Base-by-base conservation (phyloP, 2,888 invertebrate genomes). In the Deilephila porcellus region DNA sequence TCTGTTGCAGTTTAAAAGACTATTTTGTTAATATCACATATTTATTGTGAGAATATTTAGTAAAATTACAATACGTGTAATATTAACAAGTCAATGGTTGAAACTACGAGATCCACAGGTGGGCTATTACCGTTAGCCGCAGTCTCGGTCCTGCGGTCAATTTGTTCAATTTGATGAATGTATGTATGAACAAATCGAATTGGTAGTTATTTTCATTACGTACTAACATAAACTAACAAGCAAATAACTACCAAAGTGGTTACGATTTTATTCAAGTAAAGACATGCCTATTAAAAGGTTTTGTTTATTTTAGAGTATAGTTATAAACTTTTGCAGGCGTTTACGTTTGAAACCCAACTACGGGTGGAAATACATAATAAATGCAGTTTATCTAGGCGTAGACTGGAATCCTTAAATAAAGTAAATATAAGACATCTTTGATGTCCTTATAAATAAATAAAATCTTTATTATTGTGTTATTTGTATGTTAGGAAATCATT, bases 61-160 rank as follows among this genome's bases (percentile, higher is more conserved):
- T 37, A 11, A 64, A 20, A 3, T 64, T 64, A 62, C 62, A 32
- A 62, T 14, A 17, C 34, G n/a, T 25, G 25, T n/a, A 34, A 6
- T 3, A 37, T 32, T n/a, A 34, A 19, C 63, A 19, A 14, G 4
- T 29, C 25, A 14, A 45, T 45, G 8, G 4, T 1, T 20, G 37
- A 37, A 1, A n/a, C 64, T 20, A 45, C 4, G n/a, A 20, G 20
- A 64, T 64, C 64, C n/a, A 64, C 64, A 64, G 64, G 64, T 64
- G 64, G 64, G 7, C 4, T n/a, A 64, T 64, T 45, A 64, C 20
- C 19, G 32, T 34, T 34, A 63, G 17, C 62, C 19, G 37, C n/a
- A 64, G 20, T 45, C n/a, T n/a, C 19, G 37, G n/a, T 60, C n/a
- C 14, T 45, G 45, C 20, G 37, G 37, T 20, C 20, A 20, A 45